A percentile compares a stretch with the other conserved stretches of the same genome.
These are phyloP conservation scores for Stegostoma tigrinum DNA, from an alignment of 2,113 vertebrate genomes.

Conservation along the genomic window DNA sequence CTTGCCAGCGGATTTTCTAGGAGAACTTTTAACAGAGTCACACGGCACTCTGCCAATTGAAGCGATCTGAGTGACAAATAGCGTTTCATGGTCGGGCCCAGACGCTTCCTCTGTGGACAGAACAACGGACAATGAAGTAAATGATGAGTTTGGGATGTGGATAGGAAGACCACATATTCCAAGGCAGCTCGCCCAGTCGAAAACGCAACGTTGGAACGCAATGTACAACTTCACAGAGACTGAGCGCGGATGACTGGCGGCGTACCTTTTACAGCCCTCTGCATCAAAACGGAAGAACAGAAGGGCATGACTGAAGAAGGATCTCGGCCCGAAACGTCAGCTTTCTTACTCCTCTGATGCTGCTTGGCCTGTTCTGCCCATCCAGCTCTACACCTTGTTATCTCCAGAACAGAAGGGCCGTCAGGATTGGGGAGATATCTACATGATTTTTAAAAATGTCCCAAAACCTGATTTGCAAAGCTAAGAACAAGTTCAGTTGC, in stretches of 20 bases:
- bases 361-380: no score
- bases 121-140: background rate
- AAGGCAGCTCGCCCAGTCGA: background rate
- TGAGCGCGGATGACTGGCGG: background rate
- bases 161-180: background rate
- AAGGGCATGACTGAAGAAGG: no score
- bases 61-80: background rate
- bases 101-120: background rate
- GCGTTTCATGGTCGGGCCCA: background rate
- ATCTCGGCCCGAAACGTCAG: no score
- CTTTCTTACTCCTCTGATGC: no score
- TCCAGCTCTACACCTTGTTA: no score
- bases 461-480: background rate
- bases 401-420: no score
- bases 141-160: background rate
- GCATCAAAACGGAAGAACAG: background rate
- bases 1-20: no score
- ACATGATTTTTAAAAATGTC: background rate
- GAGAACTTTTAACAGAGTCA: background rate
- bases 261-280: background rate
- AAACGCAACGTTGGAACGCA: background rate
- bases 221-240: background rate
- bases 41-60: background rate
- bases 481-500: background rate
- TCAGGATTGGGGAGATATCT: background rate